Evolutionary conservation across 2,888 invertebrate genomes (phyloP), one percentile per base, ranked within the genome.

Genomic region (Rosalia funebris): DNA sequence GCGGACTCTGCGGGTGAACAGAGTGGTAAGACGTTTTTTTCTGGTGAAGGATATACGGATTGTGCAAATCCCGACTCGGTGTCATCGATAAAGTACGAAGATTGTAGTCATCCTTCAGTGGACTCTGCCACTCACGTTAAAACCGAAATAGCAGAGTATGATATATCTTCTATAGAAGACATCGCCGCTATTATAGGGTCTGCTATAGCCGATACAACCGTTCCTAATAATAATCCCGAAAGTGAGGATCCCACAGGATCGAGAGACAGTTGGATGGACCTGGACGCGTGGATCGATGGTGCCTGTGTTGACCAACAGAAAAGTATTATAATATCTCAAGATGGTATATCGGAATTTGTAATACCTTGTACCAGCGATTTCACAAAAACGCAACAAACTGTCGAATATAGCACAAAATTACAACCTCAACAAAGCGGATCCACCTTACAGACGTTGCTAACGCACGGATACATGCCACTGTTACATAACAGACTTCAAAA

Each of bases 191-290:
- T 93, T 57, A 93, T 94, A 64, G 93, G 94, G 1, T 93, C 92
- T 1, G 93, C 94, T 57, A 93, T 95, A 71, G 94, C 93, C 1
- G 94, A 93, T 74, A 93, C 93, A 7, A 94, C 94, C 0, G 92
- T 92, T 32, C 90, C 91, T n/a, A 88, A 86, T 68, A 85, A 85
- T 42, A 86, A 88, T 14, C 84, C 86, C 62, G 83, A 83, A 19
- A 82, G 82, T 20, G 91, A 91, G 66, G 91, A 91, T 52, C 89
- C 89, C 0, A 83, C 86, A 76, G 89, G 88, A 48, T 91, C 92
- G 0, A 84, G 92, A 61, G 93, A 93, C 71, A 90, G 90, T 70
- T 95, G 94, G 94, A 91, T 93, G 86, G 93, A 94, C 77, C 84
- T 94, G 52, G 94, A 94, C 66, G 91, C 91, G 57, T 93, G 92